Evolutionary conservation across 2,888 invertebrate species (phyloP), one percentile per base, ranked within the genome.

Genomic region (Drosophila lacicola): DNA sequence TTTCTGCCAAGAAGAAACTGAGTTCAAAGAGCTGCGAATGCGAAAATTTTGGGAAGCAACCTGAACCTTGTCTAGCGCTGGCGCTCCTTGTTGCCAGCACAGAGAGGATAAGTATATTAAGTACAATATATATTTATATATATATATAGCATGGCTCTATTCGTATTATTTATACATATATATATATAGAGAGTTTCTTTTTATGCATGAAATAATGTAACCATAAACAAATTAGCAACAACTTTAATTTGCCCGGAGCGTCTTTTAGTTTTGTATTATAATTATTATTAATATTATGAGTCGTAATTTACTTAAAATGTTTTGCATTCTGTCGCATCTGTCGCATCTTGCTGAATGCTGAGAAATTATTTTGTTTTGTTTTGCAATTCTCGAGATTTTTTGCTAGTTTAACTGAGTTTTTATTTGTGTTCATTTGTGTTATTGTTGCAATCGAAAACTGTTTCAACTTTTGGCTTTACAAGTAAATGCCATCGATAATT

Each of bases 211-310:
- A 90, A 90, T 90, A 90, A 90, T 90, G 82, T 89, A 90, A 89
- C 88, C 88, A 89, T 90, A 90, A 90, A 88, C 88, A 90, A 90
- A 87, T 88, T 83, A 86, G 88, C 87, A 88, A 86, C 86, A 83
- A 83, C 73, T 84, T 84, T 66, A 68, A 76, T 70, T 84, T 89
- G 90, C 78, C 88, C 83, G 83, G 85, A 87, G 82, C 85, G 80
- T 82, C 82, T 68, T 77, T 75, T 78, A 60, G 46, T 36, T 57
- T 67, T 53, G 39, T 77, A 63, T 82, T 74, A 76, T 73, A 66
- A 53, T 74, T 80, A 69, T 67, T 71, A 55, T 68, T 82, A 51
- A 66, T 74, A 67, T 85, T 81, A 80, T 77, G 64, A 73, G 60
- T 71, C 66, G 69, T 77, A 75, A 54, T 73, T 64, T 70, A 60